phyloP scores from a whole-genome alignment of 2,113 vertebrate genomes.

The Opisthocomus hoazin region DNA sequence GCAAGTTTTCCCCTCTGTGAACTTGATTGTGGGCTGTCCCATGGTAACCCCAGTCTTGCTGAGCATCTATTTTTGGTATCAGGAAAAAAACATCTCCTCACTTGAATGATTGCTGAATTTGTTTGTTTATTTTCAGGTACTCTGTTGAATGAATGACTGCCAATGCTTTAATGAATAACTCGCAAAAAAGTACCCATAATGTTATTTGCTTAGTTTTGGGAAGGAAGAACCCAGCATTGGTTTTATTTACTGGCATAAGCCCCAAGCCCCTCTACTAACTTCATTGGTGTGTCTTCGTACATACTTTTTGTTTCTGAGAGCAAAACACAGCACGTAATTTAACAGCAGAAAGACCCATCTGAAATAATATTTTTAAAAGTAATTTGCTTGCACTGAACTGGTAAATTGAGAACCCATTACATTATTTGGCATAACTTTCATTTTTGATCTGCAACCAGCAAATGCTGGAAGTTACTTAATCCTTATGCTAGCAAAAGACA shows the following conservation, averaged over 20 bases:
- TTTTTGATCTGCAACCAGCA: neutral
- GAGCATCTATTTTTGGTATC: neutral
- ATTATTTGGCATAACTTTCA: neutral
- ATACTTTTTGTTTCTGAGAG: neutral
- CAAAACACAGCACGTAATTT: neutral
- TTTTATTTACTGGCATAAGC: neutral
- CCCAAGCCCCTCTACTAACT: neutral
- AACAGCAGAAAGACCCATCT: neutral
- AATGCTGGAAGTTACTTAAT: neutral
- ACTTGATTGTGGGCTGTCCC: neutral
- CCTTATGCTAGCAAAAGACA: neutral
- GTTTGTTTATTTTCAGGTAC: constrained; percentile 35
- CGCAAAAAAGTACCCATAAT: neutral
- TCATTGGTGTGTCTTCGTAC: neutral
- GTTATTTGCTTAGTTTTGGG: constrained; percentile 34
- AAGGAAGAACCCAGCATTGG: neutral
- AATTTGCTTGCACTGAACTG: neutral
- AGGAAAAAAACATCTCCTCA: neutral
- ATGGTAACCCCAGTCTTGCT: neutral
- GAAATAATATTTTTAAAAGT: neutral
- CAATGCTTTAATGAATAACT: constrained; percentile 31
- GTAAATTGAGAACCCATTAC: neutral
- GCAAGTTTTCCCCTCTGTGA: neutral
- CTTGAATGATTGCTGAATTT: neutral
- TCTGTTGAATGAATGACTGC: constrained; percentile 32